Conservation (phyloP, 1,140 invertebrate species). For the Ganaspis sp. region DNA sequence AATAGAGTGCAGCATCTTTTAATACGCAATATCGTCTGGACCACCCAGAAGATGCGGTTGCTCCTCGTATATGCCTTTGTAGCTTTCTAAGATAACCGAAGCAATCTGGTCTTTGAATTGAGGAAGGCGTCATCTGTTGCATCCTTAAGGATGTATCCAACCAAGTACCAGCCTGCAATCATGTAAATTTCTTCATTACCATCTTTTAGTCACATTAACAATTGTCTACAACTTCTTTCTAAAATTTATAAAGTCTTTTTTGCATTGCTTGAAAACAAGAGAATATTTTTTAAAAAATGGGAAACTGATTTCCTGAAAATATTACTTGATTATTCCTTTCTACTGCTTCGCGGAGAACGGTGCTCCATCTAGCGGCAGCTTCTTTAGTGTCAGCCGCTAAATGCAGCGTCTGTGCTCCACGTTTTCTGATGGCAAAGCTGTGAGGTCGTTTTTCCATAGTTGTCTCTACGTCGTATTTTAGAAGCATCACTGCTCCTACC, state of each 20-base stretch:
- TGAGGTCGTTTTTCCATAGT: constrained; percentile 80
- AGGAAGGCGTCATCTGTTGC: constrained; percentile 82
- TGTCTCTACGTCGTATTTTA: constrained; percentile 86
- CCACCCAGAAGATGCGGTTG: constrained; percentile 81
- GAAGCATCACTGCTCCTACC: constrained; percentile 90
- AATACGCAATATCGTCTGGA: constrained; percentile 94
- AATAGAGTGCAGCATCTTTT: constrained; percentile 96
- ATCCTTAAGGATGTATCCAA: constrained; percentile 83
- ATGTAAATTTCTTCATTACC: not conserved
- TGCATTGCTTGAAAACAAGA: no score
- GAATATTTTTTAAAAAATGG: no score
- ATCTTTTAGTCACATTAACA: not conserved
- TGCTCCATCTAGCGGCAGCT: constrained; percentile 84
- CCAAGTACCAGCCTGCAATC: constrained; percentile 84
- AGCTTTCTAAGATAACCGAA: constrained; percentile 92
- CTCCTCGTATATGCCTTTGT: constrained; percentile 83
- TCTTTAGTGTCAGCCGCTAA: constrained; percentile 89
- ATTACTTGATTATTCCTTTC: constrained; percentile 80
- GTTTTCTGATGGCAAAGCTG: constrained; percentile 86
- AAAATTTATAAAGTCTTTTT: no score
- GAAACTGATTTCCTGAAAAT: no score
- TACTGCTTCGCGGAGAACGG: constrained; percentile 83
- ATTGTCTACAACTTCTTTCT: no score
- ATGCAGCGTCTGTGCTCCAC: constrained; percentile 85
- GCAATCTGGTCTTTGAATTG: constrained; percentile 90